These are phyloP conservation scores for Aphelenchoides besseyi DNA, from an alignment of 1,140 invertebrate species.

Conservation along the genomic window DNA sequence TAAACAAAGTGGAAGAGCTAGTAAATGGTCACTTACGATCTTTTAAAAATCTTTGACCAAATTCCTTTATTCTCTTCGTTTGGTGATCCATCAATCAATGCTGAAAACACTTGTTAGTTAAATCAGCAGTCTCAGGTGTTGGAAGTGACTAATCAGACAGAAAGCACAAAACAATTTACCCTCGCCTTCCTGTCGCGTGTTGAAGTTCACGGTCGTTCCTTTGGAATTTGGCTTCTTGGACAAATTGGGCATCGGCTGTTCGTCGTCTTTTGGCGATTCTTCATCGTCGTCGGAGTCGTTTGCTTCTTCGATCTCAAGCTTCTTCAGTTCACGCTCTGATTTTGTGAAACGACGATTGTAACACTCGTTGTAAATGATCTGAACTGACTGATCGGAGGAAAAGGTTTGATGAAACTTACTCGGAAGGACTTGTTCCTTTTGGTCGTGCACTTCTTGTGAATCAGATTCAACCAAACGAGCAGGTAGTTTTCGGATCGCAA, in stretches of 20 bases:
- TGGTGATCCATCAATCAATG: not conserved
- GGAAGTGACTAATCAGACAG: not conserved
- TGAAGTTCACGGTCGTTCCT: not conserved
- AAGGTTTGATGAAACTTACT: constrained; percentile 16
- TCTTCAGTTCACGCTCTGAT: constrained; percentile 23
- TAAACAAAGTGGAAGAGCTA: not conserved
- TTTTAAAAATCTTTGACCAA: not conserved
- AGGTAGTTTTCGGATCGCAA: constrained; percentile 29
- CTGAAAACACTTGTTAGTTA: not conserved
- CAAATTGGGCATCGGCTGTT: not conserved
- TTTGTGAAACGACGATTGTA: constrained; percentile 26
- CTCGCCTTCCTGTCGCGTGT: not conserved
- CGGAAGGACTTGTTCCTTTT: constrained; percentile 14
- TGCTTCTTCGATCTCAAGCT: constrained; percentile 22
- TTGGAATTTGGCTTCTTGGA: not conserved
- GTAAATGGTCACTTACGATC: not conserved
- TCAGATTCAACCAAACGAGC: constrained; percentile 28
- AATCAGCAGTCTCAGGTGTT: too few species aligned
- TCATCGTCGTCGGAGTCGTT: constrained; percentile 20
- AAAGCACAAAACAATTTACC: not conserved
- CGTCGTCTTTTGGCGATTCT: not conserved
- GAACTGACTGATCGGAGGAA: not conserved
- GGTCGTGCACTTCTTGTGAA: constrained; percentile 26
- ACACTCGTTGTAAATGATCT: constrained; percentile 26
- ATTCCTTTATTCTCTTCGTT: constrained; percentile 25